These are phyloP conservation scores for Zosterops lateralis DNA, from an alignment of 2,113 vertebrate species.

Conservation along the genomic window DNA sequence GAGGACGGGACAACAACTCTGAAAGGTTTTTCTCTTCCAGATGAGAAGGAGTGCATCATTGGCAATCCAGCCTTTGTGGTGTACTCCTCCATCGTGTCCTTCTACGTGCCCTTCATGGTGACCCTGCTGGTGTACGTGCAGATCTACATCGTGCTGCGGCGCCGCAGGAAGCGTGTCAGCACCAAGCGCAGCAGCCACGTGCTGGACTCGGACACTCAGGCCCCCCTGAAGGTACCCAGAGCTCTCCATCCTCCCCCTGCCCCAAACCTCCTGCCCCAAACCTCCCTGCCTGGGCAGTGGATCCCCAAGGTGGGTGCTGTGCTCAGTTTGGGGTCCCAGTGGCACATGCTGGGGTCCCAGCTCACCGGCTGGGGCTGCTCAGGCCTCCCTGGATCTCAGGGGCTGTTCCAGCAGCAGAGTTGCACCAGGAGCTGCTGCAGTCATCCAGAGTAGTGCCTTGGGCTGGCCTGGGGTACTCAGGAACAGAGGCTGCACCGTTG, in stretches of 20 bases:
- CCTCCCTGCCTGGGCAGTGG: neutral
- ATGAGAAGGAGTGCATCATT: constrained; percentile 80
- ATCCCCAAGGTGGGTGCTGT: neutral
- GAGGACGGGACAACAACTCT: neutral
- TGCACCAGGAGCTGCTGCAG: neutral
- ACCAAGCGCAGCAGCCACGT: constrained; percentile 77
- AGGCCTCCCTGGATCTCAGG: neutral
- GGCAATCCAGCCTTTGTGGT: constrained; percentile 84
- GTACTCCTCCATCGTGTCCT: constrained; percentile 84
- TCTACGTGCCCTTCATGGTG: constrained; percentile 86
- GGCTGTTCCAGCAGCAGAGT: neutral
- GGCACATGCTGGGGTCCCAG: rapidly evolving
- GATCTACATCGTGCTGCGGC: constrained; percentile 81
- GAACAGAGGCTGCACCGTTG: neutral
- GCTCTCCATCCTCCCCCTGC: neutral
- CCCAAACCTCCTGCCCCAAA: neutral
- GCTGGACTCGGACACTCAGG: constrained; percentile 63
- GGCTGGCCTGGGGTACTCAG: neutral
- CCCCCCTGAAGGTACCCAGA: constrained; percentile 73
- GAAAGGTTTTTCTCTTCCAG: constrained; percentile 54
- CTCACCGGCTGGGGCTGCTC: neutral
- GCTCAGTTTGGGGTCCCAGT: rapidly evolving
- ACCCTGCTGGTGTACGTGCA: constrained; percentile 84
- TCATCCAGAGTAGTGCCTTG: neutral
- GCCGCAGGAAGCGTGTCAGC: constrained; percentile 79